Evolutionary conservation across 2,888 invertebrate species (phyloP).

Genomic region (Allacma fusca): DNA sequence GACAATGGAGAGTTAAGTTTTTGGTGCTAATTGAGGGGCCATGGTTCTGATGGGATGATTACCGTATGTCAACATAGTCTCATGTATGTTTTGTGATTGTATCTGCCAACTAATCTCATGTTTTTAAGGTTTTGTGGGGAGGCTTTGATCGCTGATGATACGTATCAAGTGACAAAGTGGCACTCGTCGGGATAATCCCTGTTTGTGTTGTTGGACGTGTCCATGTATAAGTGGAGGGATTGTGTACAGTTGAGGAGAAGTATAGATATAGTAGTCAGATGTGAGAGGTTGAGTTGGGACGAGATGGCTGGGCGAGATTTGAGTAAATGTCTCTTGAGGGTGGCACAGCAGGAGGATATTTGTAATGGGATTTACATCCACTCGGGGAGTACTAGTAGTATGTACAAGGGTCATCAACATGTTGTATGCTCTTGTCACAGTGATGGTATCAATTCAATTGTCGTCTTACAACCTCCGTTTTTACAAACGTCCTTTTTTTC

Average conservation of each 20-base stretch:
- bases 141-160: not conserved
- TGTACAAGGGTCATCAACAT: conserved; percentile 16
- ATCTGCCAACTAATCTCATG: not conserved
- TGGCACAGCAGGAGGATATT: conserved; percentile 16
- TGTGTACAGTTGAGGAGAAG: not conserved
- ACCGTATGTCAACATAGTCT: no score
- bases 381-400: not conserved
- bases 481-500: no score
- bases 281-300: not conserved
- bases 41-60: no score
- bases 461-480: no score
- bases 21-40: no score
- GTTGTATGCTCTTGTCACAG: not conserved
- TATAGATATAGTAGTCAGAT: not conserved
- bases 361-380: conserved; percentile 16
- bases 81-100: no score
- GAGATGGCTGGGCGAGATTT: not conserved
- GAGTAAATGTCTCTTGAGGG: conserved; percentile 1
- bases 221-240: not conserved
- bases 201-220: not conserved
- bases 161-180: conserved; percentile 1
- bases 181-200: conserved; percentile 8
- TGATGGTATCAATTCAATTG: no score
- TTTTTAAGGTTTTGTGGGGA: not conserved
- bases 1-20: no score